A percentile compares a stretch with the other conserved stretches of the same genome.
phyloP scores from a whole-genome alignment of 2,888 invertebrate genomes.

The Stictocephala bisonia region DNA sequence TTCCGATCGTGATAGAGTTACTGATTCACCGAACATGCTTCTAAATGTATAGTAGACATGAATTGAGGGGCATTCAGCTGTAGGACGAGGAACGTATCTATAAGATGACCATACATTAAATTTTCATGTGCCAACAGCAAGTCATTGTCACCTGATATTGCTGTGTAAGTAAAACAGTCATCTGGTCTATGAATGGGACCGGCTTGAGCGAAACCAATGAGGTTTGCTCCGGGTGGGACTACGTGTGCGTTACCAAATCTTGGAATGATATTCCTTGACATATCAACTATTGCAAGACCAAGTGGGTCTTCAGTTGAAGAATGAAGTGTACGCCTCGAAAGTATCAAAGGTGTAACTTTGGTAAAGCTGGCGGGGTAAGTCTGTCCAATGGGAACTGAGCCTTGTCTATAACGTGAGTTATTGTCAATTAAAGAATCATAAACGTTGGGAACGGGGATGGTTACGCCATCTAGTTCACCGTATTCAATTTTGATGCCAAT shows the following conservation, averaged over 20 bases:
- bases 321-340: not conserved
- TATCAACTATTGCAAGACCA: conserved; percentile 14
- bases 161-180: conserved; percentile 9
- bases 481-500: not conserved
- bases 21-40: conserved; percentile 1
- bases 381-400: not conserved
- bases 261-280: conserved; percentile 9
- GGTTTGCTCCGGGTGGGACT: not conserved
- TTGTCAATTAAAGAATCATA: conserved; percentile 14
- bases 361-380: not conserved
- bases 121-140: not conserved
- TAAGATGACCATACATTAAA: conserved; percentile 4
- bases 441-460: not conserved
- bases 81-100: not conserved
- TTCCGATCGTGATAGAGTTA: not conserved
- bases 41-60: conserved; percentile 2
- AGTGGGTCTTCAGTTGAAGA: not conserved
- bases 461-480: not conserved
- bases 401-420: conserved; percentile 13
- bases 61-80: not conserved
- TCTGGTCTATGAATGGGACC: not conserved
- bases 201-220: not conserved
- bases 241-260: conserved; percentile 3
- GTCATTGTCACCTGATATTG: not conserved
- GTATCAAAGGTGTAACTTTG: not conserved